Percentiles rank a stretch among this genome's conserved stretches.
Conservation (phyloP, 2,797 vertebrate genomes). For the Iguana delicatissima region DNA sequence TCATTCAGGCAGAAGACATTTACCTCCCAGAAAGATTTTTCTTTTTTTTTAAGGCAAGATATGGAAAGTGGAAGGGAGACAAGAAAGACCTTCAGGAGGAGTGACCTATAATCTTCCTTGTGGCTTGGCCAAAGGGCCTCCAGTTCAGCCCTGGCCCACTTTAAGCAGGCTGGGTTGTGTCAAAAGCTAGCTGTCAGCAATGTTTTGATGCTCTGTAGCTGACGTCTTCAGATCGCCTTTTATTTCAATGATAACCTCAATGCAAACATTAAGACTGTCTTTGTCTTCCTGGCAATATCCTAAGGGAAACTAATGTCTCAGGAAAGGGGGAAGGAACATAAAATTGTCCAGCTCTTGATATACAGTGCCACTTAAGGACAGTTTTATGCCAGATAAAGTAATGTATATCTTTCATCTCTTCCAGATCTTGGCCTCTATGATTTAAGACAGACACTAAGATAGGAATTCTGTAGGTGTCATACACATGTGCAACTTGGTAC, state of each 20-base stretch:
- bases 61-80: constrained; percentile 39
- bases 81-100: constrained; percentile 12
- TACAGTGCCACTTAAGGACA: constrained; percentile 63
- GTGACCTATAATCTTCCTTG: constrained; percentile 69
- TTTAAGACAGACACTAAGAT: background rate
- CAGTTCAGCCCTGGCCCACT: constrained; percentile 67
- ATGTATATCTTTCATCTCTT: background rate
- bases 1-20: constrained; percentile 63
- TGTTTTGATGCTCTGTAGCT: constrained; percentile 74
- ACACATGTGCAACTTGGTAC: too few relatives aligned
- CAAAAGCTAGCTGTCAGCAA: constrained; percentile 77
- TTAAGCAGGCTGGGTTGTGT: constrained; percentile 71
- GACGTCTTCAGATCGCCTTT: constrained; percentile 72
- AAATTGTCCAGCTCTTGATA: constrained; percentile 45
- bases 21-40: constrained; percentile 65
- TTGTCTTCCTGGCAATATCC: constrained; percentile 62
- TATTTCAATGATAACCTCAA: constrained; percentile 77
- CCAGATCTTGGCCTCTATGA: background rate
- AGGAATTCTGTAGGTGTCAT: too few relatives aligned
- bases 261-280: constrained; percentile 65
- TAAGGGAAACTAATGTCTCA: constrained; percentile 58
- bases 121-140: constrained; percentile 71
- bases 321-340: constrained; percentile 36
- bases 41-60: constrained; percentile 42
- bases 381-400: constrained; percentile 52